Evolutionary conservation across 1,140 invertebrate genomes (phyloP).

Genomic region (Trichonephila clavipes): DNA sequence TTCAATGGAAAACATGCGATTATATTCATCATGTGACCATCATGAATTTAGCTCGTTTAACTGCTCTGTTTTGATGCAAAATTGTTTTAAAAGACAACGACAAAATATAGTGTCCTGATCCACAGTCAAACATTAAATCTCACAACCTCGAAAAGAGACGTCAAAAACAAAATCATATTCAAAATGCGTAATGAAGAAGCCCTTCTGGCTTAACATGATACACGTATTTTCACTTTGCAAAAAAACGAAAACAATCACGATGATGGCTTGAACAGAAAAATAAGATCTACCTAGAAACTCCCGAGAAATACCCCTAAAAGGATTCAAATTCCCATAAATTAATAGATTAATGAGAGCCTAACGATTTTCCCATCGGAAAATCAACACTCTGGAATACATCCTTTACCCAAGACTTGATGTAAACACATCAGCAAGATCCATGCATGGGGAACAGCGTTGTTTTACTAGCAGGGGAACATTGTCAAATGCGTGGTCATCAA

Average conservation of each 20-base stretch:
- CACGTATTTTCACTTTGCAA: not conserved
- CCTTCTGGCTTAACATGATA: not conserved
- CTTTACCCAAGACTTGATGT: not conserved
- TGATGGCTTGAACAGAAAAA: not conserved
- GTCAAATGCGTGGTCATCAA: conserved; percentile 30
- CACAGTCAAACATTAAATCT: no score
- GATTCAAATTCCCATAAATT: conserved; percentile 1
- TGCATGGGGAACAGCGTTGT: not conserved
- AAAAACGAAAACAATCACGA: not conserved
- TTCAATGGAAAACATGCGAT: no score
- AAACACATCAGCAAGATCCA: not conserved
- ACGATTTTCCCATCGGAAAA: not conserved
- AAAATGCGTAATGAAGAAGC: no score
- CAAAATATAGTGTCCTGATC: no score
- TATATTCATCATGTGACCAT: no score
- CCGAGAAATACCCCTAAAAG: not conserved
- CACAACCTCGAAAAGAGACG: no score
- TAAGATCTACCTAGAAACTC: not conserved
- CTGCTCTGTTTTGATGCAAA: no score
- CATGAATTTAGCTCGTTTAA: no score
- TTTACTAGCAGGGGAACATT: not conserved
- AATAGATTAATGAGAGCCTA: conserved; percentile 7
- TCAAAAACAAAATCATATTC: no score
- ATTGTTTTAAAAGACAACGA: no score
- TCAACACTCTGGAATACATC: not conserved